These are phyloP conservation scores for Oedothorax gibbosus DNA, from an alignment of 1,140 invertebrate genomes.

Conservation along the genomic window DNA sequence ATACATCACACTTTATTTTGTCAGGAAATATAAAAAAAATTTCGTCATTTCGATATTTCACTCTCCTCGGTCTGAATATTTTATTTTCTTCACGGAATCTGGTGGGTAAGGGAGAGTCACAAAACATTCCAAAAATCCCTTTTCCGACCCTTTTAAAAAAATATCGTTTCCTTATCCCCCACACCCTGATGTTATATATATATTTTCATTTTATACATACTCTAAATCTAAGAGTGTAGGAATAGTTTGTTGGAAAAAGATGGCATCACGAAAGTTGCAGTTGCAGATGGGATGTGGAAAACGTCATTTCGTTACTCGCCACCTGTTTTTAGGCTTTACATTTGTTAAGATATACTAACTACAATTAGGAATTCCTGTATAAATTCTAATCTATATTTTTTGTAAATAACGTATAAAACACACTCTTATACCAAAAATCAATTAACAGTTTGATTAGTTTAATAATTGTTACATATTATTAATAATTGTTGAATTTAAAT, in stretches of 20 bases:
- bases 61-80: slow-evolving; percentile 31
- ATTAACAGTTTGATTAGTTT: too few relatives aligned
- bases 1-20: slow-evolving; percentile 26
- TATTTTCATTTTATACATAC: slow-evolving; percentile 32
- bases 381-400: too few relatives aligned
- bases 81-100: slow-evolving; percentile 9
- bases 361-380: too few relatives aligned
- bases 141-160: slow-evolving; percentile 17
- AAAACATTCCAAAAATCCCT: slow-evolving; percentile 30
- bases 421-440: too few relatives aligned
- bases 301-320: too few relatives aligned
- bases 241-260: slow-evolving; percentile 15
- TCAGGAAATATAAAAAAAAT: slow-evolving; percentile 22
- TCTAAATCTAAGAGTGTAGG: background rate
- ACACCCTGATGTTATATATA: slow-evolving; percentile 9
- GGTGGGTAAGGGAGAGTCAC: slow-evolving; percentile 22
- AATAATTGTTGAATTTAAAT: too few relatives aligned
- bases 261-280: slow-evolving; percentile 4
- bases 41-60: slow-evolving; percentile 42
- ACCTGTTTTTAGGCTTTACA: too few relatives aligned
- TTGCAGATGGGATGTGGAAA: too few relatives aligned
- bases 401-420: too few relatives aligned
- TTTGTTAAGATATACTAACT: too few relatives aligned
- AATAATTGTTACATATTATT: too few relatives aligned
- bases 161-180: slow-evolving; percentile 33